Percentiles rank a stretch among this genome's conserved stretches.
Evolutionary conservation across 2,888 invertebrate species (phyloP).

Genomic region (Marronus borbonicus): DNA sequence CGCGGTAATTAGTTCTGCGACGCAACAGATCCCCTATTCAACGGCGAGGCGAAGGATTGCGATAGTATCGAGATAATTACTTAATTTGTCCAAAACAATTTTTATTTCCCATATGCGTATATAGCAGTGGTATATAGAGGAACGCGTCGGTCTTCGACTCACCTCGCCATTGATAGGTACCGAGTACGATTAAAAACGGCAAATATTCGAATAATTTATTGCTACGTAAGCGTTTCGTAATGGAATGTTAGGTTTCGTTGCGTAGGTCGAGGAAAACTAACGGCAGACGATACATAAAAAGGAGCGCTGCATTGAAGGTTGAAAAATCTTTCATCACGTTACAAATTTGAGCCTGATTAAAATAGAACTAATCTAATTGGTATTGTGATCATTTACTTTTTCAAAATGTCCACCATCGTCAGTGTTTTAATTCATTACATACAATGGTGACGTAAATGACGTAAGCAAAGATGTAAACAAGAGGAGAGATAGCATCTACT

Average conservation of each 20-base stretch:
- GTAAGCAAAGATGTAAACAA: too few species aligned
- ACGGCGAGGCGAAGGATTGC: background rate
- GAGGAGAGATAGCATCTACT: too few species aligned
- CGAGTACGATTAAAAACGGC: conserved; percentile 5
- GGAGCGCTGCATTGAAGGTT: too few species aligned
- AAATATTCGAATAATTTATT: conserved; percentile 29
- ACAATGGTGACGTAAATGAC: too few species aligned
- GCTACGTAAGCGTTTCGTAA: background rate
- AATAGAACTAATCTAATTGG: too few species aligned
- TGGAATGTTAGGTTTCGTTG: conserved; percentile 10
- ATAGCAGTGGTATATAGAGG: background rate
- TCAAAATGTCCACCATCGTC: too few species aligned
- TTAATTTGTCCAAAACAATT: conserved; percentile 36
- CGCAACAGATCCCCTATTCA: conserved; percentile 26
- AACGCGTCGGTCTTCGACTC: background rate
- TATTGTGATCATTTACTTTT: too few species aligned
- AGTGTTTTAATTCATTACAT: too few species aligned
- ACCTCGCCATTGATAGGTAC: background rate
- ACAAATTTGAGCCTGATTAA: too few species aligned
- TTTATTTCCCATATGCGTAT: conserved; percentile 21
- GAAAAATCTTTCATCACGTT: too few species aligned
- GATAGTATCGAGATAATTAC: conserved; percentile 34
- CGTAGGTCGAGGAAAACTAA: background rate
- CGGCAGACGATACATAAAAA: too few species aligned
- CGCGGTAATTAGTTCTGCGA: conserved; percentile 25